Percentiles rank a stretch among this genome's conserved stretches.
These are phyloP conservation scores for Hydractinia echinata DNA, from an alignment of 30 jellyfish, hydroid and myxozoan species.

Conservation along the genomic window DNA sequence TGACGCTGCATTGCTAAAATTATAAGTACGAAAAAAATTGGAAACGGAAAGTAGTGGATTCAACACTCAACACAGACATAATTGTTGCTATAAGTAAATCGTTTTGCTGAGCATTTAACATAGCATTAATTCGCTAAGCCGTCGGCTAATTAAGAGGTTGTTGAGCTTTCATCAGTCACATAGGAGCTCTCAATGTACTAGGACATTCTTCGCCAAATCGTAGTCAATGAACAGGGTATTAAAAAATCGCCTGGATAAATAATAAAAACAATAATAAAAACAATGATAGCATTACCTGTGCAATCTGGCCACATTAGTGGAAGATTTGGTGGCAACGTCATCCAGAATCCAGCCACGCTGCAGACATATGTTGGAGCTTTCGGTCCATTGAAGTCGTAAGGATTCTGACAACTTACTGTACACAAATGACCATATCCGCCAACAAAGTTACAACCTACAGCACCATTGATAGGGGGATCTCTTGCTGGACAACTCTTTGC, in stretches of 20 bases:
- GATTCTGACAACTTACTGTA: slow-evolving; percentile 49
- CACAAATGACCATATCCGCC: slow-evolving; percentile 44
- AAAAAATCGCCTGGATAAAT: not conserved
- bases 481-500: slow-evolving; percentile 82
- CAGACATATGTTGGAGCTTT: slow-evolving; percentile 55
- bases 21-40: not conserved
- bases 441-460: slow-evolving; percentile 45
- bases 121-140: no score
- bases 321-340: slow-evolving; percentile 50
- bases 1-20: slow-evolving; percentile 44
- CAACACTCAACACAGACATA: not conserved
- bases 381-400: slow-evolving; percentile 76
- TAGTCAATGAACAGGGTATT: no score
- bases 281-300: slow-evolving; percentile 47
- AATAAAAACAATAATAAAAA: not conserved
- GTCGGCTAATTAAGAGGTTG: no score
- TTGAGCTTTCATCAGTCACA: no score
- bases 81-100: no score
- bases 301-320: slow-evolving; percentile 95
- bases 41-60: not conserved
- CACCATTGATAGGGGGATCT: slow-evolving; percentile 97
- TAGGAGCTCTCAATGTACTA: no score
- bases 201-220: no score
- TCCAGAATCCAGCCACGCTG: slow-evolving; percentile 46
- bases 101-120: no score